Evolutionary conservation across 2,888 invertebrate genomes (phyloP), one percentile per base, ranked within the genome.

Genomic region (Conistra vaccinii): DNA sequence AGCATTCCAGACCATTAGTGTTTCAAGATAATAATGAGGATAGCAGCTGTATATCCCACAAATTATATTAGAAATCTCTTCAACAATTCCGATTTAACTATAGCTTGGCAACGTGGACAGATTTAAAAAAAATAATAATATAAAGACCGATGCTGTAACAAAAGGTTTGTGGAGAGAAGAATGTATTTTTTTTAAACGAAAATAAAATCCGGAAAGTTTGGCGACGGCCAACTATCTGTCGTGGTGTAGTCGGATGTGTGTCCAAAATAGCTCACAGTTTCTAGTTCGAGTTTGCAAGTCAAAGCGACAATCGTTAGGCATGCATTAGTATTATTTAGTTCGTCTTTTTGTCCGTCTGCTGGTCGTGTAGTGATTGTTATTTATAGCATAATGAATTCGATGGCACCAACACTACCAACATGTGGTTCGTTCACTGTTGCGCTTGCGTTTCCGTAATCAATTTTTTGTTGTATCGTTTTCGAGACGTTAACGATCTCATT

Each of bases 191-290:
- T 93, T 92, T 91, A 87, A 89, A 92, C 91, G 76, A 95, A 96
- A 95, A 95, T 95, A 96, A 95, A 93, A 92, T 92, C 92, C 93
- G 91, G 90, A 92, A 91, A 93, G 93, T 90, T 89, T 89, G 92
- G 85, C 92, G 93, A 87, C 89, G 89, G 96, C 96, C 96, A 96
- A 95, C 92, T 93, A 94, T 93, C 93, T 95, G 95, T 95, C 95
- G 93, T 86, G 85, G 86, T 85, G 80, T 86, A 90, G 91, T 91
- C 92, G 90, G 92, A 92, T 92, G 90, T 90, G 90, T 76, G 90
- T 91, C 89, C 82, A 90, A 95, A 95, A 95, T 95, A 95, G 94
- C 90, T 88, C 65, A 0, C 88, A 81, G 92, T 92, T 89, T 92
- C 92, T 91, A 91, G 93, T 92, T 92, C 93, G 92, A 86, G 91